Percentiles rank a stretch among this genome's conserved stretches.
Evolutionary conservation across 2,113 vertebrate species (phyloP).

Genomic region (Poeciliopsis prolifica): DNA sequence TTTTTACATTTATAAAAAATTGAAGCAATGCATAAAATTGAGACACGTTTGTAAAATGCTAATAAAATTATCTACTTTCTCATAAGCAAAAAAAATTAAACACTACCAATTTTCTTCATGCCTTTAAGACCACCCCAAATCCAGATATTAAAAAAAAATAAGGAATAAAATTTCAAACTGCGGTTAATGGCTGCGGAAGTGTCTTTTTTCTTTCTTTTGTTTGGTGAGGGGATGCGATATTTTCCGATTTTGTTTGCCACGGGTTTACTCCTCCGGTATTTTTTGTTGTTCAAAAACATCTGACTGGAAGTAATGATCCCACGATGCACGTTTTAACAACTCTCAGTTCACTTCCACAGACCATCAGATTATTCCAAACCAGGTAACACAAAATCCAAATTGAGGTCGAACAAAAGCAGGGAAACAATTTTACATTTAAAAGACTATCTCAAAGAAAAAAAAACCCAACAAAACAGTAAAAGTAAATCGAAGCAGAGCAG

Average conservation of each 20-base stretch:
- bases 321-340: constrained; percentile 24
- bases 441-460: constrained; percentile 6
- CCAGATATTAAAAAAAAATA: neutral
- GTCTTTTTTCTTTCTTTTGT: neutral
- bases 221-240: neutral
- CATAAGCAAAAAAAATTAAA: neutral
- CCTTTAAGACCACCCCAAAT: no score
- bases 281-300: constrained; percentile 41
- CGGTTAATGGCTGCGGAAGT: no score
- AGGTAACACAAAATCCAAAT: neutral
- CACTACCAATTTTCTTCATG: no score
- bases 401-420: neutral
- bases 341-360: constrained; percentile 60
- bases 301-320: constrained; percentile 36
- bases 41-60: neutral
- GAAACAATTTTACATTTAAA: constrained; percentile 4
- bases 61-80: neutral
- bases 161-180: neutral
- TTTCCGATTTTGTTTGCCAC: constrained; percentile 2
- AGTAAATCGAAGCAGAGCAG: constrained; percentile 15
- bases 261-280: constrained; percentile 1
- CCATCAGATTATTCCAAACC: constrained; percentile 53
- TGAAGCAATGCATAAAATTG: no score
- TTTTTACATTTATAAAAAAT: no score
- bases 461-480: neutral